These are phyloP conservation scores for Chondrilla cf. caribensis DNA, from an alignment of 37 sponge, comb jelly and placozoan species.

Conservation along the genomic window DNA sequence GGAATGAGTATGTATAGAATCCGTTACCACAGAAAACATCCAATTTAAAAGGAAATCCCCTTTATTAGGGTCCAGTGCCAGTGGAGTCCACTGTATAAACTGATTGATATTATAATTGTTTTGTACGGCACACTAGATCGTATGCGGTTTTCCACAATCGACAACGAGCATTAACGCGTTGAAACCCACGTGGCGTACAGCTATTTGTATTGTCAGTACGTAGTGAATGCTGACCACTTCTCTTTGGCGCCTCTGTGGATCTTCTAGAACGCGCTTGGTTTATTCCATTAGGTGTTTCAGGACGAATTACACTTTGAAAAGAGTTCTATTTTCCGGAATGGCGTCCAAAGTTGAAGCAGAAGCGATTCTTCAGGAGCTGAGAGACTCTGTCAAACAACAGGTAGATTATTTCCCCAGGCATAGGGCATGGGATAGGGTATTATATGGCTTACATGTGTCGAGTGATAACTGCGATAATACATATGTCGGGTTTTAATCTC, in stretches of 20 bases:
- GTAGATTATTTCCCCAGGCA: not conserved
- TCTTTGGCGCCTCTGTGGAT: no score
- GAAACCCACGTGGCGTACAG: not conserved
- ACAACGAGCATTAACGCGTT: not conserved
- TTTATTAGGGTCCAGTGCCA: not conserved
- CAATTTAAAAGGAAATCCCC: not conserved
- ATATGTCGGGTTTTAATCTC: no score
- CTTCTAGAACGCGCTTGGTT: not conserved
- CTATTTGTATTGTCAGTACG: not conserved
- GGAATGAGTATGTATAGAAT: not conserved
- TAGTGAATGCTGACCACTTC: not conserved
- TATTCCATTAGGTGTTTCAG: not conserved
- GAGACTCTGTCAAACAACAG: not conserved
- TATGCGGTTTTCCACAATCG: no score
- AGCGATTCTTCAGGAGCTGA: not conserved
- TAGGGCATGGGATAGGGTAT: not conserved
- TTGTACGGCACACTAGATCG: no score
- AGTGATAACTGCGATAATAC: no score
- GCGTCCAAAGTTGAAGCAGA: not conserved
- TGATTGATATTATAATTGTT: no score
- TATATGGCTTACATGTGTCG: no score
- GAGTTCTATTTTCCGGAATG: not conserved
- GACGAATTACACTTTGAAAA: not conserved
- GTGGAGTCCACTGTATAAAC: slow-evolving; percentile 6
- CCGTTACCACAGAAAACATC: not conserved